phyloP scores from a whole-genome alignment of 2,888 invertebrate genomes.

The Toxonevra muliebris region DNA sequence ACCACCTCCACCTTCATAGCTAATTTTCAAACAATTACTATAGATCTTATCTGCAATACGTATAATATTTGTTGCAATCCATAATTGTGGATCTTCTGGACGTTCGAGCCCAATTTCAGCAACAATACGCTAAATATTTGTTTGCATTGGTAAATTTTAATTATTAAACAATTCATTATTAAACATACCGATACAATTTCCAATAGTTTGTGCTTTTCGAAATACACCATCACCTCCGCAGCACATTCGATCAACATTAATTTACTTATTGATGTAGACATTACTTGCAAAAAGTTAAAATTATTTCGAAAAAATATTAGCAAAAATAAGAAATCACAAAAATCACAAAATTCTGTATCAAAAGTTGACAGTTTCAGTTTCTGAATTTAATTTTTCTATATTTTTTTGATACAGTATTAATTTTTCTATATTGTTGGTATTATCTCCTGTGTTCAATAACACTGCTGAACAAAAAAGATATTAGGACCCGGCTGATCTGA shows the following conservation, averaged over 20 bases:
- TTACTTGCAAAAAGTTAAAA: conserved; percentile 24
- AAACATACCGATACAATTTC: conserved; percentile 51
- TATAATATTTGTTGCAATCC: conserved; percentile 53
- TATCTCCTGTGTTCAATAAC: too few species aligned
- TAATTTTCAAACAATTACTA: conserved; percentile 44
- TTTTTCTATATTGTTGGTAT: too few species aligned
- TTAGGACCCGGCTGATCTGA: too few species aligned
- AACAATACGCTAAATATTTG: conserved; percentile 44
- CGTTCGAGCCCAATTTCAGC: conserved; percentile 46
- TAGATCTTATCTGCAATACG: conserved; percentile 52
- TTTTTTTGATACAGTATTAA: too few species aligned
- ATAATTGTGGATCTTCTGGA: conserved; percentile 45
- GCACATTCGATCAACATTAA: conserved; percentile 48
- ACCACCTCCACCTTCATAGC: conserved; percentile 31
- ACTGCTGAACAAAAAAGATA: too few species aligned
- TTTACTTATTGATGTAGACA: conserved; percentile 46
- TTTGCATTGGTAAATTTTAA: conserved; percentile 1
- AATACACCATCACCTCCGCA: conserved; percentile 55
- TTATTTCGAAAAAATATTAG: too few species aligned
- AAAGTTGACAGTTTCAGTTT: too few species aligned
- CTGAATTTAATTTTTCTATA: too few species aligned
- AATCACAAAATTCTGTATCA: too few species aligned
- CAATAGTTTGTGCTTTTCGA: conserved; percentile 59
- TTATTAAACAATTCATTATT: not conserved
- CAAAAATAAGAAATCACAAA: too few species aligned